A percentile compares a stretch with the other conserved stretches of the same genome.
phyloP scores from a whole-genome alignment of 2,113 vertebrate genomes.

The Xenus cinereus region DNA sequence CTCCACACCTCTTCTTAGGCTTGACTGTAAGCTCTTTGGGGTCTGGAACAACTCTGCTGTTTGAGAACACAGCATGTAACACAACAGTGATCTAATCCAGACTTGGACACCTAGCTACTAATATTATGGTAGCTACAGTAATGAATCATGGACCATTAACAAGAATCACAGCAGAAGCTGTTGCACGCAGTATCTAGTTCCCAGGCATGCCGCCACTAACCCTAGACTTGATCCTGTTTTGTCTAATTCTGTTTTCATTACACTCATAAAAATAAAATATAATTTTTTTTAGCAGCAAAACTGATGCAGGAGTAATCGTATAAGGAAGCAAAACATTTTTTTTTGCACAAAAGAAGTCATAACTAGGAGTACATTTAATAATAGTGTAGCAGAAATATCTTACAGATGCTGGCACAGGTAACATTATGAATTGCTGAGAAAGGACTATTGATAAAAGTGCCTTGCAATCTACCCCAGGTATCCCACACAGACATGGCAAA shows the following conservation, averaged over 20 bases:
- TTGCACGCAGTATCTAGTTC: not conserved
- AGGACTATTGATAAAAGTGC: not conserved
- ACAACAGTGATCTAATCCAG: constrained; percentile 8
- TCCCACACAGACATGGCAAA: not conserved
- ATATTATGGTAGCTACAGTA: constrained; percentile 8
- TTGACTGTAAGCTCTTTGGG: not conserved
- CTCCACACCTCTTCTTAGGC: not conserved
- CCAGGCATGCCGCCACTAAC: not conserved
- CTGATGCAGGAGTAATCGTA: not conserved
- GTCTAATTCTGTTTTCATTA: not conserved
- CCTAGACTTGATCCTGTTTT: not conserved
- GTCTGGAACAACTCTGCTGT: not conserved
- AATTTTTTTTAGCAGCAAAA: not conserved
- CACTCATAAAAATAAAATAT: not conserved
- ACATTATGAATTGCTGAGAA: not conserved
- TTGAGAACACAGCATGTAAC: not conserved
- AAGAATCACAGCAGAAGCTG: constrained; percentile 15
- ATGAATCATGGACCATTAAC: not conserved
- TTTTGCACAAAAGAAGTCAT: not conserved
- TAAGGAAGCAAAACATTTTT: not conserved
- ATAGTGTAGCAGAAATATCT: not conserved
- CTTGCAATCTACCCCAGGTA: not conserved
- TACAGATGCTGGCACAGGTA: not conserved
- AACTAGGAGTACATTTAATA: not conserved
- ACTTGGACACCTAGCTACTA: constrained; percentile 30